Base-by-base conservation (phyloP, 2,113 vertebrate species). In the Australoheros scitulus region DNA sequence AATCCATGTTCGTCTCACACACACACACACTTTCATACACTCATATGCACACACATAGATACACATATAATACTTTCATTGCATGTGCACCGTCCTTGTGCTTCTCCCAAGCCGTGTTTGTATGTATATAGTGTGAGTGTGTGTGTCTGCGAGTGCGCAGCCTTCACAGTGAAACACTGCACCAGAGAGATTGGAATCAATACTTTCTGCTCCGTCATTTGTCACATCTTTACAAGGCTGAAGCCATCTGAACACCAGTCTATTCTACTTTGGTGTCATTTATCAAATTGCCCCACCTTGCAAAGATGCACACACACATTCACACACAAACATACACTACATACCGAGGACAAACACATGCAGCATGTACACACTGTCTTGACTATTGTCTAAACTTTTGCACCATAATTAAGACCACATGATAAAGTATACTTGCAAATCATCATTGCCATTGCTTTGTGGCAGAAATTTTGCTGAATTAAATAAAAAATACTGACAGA, bases 181-280 rank as follows among this genome's bases (percentile, higher is more conserved):
- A 96, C 96, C 96, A 95, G 95, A 96, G 96, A 97, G 96, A 97
- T 97, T 97, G 96, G 96, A 97, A 98, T 98, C 97, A 97, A 98
- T 98, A 98, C 96, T 96, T 97, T 96, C 96, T 96, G 96, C 96
- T 95, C 96, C 94, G 96, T 97, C 97, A 98, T 98, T 98, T 98
- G 97, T 98, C 98, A 98, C 96, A 97, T 97, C 97, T 98, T 98
- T 98, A 98, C 97, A 98, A 98, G 97, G 96, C 96, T 97, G 97
- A 98, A 94, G 87, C 93, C 92, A 93, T 94, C 92, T 92, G 91
- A 94, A 97, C 97, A 97, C 96, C 96, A 98, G 97, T 98, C 97
- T 97, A 97, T 98, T 97, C 97, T 97, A 96, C 97, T 96, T 95
- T 95, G 96, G 96, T 96, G 94, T 96, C 96, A 97, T 98, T 97